Evolutionary conservation across 2,888 invertebrate genomes (phyloP), one percentile per base, ranked within the genome.

Genomic region (Linnaemya vulpina): DNA sequence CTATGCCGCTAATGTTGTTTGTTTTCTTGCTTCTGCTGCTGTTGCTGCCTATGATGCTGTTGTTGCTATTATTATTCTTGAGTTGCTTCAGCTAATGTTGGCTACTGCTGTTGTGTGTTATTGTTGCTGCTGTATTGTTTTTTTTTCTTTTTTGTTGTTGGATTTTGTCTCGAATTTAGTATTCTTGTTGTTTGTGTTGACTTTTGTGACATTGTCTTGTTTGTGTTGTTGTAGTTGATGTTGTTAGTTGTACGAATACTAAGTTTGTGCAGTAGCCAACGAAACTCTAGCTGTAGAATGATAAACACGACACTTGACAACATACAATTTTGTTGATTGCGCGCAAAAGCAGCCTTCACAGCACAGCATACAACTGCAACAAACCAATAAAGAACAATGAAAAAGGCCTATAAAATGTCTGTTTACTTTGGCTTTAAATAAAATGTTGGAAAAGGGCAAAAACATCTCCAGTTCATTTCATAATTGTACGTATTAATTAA

Each of bases 271-370:
- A 83, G 80, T 83, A 83, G 76, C 80, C 78, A 86, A 76, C 83
- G 68, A 58, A 83, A 82, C 68, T 68, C 58, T 63, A 79, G 83
- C 71, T 83, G 58, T 43, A 71, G 82, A 87, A 84, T 86, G 80
- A 86, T 87, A 86, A 87, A 86, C 87, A 83, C 77, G 86, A 87
- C 87, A 86, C 86, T 87, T 87, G 86, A 86, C 86, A 87, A 80
- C 80, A 79, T 75, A 75, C 78, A 82, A 85, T 82, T 82, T 82
- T 78, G 81, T 67, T 80, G 67, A 80, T 73, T 81, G 77, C 76
- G 53, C 51, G 22, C 70, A 67, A 10, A n/a, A 17, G 5, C 35
- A 74, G 53, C 30, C 65, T 78, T 62, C 38, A 68, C 58, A 65
- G 62, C 22, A 67, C 43, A 83, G 51, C 49, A 71, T 75, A 81